Conservation (phyloP, 2,888 invertebrate species). For the Patella ulyssiponensis region DNA sequence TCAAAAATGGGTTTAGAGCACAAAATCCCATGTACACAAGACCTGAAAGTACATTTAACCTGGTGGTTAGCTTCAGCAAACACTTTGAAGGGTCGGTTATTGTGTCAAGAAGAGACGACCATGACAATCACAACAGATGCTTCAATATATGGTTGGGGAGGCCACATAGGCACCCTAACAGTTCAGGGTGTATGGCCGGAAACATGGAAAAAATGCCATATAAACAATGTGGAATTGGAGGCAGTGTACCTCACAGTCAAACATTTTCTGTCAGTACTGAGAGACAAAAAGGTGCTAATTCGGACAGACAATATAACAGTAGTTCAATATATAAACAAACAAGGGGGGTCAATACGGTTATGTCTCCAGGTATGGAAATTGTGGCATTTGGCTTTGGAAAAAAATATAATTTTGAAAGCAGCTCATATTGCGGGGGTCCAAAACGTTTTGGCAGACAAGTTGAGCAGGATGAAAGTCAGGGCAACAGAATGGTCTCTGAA, state of each 20-base stretch:
- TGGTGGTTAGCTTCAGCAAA: neutral
- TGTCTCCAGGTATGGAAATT: neutral
- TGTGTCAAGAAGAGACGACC: neutral
- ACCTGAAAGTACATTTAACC: neutral
- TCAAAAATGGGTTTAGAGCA: neutral
- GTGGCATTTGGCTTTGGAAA: too few species aligned
- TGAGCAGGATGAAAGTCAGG: conserved; percentile 33
- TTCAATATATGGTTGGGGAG: conserved; percentile 15
- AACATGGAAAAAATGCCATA: conserved; percentile 3
- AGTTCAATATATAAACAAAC: conserved; percentile 12
- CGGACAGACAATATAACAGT: conserved; percentile 18
- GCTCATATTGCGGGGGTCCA: conserved; percentile 32
- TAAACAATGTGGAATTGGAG: conserved; percentile 18
- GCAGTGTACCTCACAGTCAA: conserved; percentile 13
- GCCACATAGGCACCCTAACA: conserved; percentile 8
- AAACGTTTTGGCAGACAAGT: conserved; percentile 33
- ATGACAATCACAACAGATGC: conserved; percentile 16
- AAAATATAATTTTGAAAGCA: too few species aligned
- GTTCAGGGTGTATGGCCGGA: conserved; percentile 16
- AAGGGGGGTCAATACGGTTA: neutral
- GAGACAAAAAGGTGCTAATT: conserved; percentile 11
- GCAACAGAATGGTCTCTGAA: too few species aligned
- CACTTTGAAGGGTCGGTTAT: neutral
- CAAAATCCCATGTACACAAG: neutral
- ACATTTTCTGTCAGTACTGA: conserved; percentile 12